Base-by-base conservation (phyloP, 2,797 vertebrate species). In the Cephalopachus bancanus region DNA sequence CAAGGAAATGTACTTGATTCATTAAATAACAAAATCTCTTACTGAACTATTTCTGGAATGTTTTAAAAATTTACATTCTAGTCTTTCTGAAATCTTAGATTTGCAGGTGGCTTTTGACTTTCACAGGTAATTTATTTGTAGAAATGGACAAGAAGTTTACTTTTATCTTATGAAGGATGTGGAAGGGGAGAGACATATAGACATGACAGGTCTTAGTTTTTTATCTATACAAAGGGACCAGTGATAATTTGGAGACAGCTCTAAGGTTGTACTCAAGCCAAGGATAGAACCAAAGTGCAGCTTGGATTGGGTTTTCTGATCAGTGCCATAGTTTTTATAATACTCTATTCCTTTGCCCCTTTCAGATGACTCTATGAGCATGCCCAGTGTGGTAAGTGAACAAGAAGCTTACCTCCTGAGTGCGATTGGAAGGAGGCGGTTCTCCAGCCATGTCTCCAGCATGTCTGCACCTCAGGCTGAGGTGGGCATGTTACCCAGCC, bases 371-470 rank as follows among this genome's bases (percentile, higher is more conserved):
- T 99, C 99, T 75, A 98, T 99, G 83, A 99, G 99, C 97, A 99
- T 99, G 97, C 99, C 99, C 98, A 99, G 99, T 96, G 99, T 99
- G 98, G 99, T 99, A 99, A 99, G 99, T 98, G 99, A 99, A 98
- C 99, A 99, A 7, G 99, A 99, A 98, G 99, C 99, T 94, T 99
- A 99, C 98, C 98, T 99, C 96, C 99, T 99, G 97, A 99, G 99
- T 60, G 97, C 99, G 98, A 99, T 99, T 93, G 99, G 99, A 75
- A 99, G 99, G 98, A 99, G 99, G 37, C 98, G 99, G 10, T 99
- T 99, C 98, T 99, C 99, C 98, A 99, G 99, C 98, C 99, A 99
- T 86, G 98, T 99, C 98, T 99, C 99, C 62, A 99, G 99, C 96
- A 97, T 99, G 10, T 99, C 99, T 14, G 97, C 99, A 97, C 98